These are phyloP conservation scores for Brachynemurus nebulosus DNA, from an alignment of 2,888 invertebrate species.

Conservation along the genomic window DNA sequence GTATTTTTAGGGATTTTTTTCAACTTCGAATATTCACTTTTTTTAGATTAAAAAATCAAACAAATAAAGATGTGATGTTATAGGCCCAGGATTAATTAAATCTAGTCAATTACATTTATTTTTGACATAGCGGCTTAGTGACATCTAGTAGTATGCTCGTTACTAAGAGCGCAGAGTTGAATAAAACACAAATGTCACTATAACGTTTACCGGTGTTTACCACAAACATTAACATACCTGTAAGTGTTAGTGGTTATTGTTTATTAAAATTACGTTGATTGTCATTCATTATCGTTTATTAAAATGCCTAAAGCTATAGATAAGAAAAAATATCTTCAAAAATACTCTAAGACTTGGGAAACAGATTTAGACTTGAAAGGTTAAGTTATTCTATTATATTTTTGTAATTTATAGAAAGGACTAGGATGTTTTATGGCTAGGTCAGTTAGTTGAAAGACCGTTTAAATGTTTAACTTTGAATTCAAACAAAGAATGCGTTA, in stretches of 20 bases:
- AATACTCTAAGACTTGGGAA: constrained; percentile 9
- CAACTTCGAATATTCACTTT: constrained; percentile 1
- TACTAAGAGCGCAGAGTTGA: not conserved
- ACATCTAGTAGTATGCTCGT: constrained; percentile 1
- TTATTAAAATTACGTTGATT: not conserved
- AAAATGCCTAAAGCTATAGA: constrained; percentile 2
- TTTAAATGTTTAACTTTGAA: constrained; percentile 1
- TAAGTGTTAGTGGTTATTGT: not conserved
- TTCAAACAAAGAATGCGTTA: not conserved
- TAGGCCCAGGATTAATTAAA: not conserved
- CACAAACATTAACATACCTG: not conserved
- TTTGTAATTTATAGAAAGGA: constrained; percentile 1
- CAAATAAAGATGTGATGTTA: constrained; percentile 1
- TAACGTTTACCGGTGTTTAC: constrained; percentile 3
- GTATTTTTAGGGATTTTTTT: constrained; percentile 2
- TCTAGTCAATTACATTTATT: constrained; percentile 3
- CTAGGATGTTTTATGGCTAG: constrained; percentile 1
- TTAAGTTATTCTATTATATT: constrained; percentile 7
- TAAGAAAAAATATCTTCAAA: constrained; percentile 4
- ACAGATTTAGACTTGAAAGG: constrained; percentile 9
- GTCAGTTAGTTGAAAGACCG: not conserved
- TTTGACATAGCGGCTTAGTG: not conserved
- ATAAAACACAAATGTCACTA: constrained; percentile 1
- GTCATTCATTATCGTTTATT: not conserved
- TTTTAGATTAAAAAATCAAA: constrained; percentile 1